Base-by-base conservation (phyloP, 2,113 vertebrate genomes). In the Cheilinus undulatus region DNA sequence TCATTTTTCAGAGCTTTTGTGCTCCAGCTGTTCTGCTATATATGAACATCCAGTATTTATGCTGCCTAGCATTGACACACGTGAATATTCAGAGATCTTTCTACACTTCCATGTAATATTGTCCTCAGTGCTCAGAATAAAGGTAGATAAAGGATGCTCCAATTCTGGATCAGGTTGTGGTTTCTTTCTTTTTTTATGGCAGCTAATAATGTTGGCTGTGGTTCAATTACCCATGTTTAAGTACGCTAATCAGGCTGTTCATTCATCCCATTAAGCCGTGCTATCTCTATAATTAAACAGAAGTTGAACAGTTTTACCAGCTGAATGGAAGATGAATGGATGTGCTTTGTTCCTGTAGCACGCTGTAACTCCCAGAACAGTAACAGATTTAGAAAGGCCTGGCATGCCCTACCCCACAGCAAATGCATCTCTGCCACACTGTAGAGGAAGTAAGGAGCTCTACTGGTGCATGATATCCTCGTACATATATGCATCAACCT, bases 221-320 rank as follows among this genome's bases (percentile, higher is more conserved):
- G 8, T 22, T 54, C 51, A 23, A 56, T 78, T 73, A 15, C 24
- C 57, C 22, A 26, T 11, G 66, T 66, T 66, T 63, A 54, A 73
- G 38, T n/a, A 50, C 66, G 62, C 57, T 76, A 69, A 64, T 81
- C 49, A 56, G 68, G 30, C 40, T 54, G 52, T 70, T 86, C 50
- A 63, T 62, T 82, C 43, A 61, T 48, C 36, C 40, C 56, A 68
- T 77, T 80, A 67, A 50, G 48, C 42, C 27, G 12, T 15, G 24
- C 53, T 28, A 63, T 63, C 57, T 69, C 60, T 58, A n/a, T 62
- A 74, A 78, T 72, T 78, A 71, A 66, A 66, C 48, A 49, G 52
- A 67, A 64, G n/a, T 30, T 53, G 36, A 74, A 49, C 69, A 68
- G 7, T 82, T 76, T 80, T 51, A 57, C 52, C 72, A 68, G 66